A percentile compares a stretch with the other conserved stretches of the same genome.
Conservation (phyloP, 2,797 vertebrate species). For the Brotula barbata region DNA sequence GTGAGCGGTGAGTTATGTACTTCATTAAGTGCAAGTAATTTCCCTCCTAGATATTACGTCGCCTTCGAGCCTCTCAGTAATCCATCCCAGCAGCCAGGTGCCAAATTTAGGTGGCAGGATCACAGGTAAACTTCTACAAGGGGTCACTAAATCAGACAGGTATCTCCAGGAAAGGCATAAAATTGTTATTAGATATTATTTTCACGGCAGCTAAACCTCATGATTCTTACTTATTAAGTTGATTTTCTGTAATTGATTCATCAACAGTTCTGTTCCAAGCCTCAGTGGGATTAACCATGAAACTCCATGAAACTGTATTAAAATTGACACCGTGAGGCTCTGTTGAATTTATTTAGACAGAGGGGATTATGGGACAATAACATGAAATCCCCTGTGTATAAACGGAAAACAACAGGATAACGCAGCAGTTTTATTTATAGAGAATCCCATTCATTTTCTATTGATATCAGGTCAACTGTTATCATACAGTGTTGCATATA, state of each 20-base stretch:
- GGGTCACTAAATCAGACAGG: conserved; percentile 18
- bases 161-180: no score
- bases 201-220: conserved; percentile 20
- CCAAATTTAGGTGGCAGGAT: conserved; percentile 65
- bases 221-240: conserved; percentile 20
- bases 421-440: no score
- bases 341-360: no score
- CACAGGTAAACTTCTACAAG: conserved; percentile 34
- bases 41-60: conserved; percentile 71
- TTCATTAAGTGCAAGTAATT: conserved; percentile 77
- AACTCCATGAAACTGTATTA: conserved; percentile 21
- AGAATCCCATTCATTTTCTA: no score
- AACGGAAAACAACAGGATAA: no score
- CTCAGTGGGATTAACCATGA: conserved; percentile 29
- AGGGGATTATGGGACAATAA: no score
- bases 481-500: no score
- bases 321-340: no score
- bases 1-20: conserved; percentile 75
- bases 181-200: no score
- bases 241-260: conserved; percentile 23
- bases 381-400: no score
- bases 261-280: conserved; percentile 21
- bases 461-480: no score
- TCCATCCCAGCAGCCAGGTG: conserved; percentile 63
- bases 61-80: conserved; percentile 61